Evolutionary conservation across 2,113 vertebrate genomes (phyloP), one percentile per base, ranked within the genome.

Genomic region (Eidolon helvum): DNA sequence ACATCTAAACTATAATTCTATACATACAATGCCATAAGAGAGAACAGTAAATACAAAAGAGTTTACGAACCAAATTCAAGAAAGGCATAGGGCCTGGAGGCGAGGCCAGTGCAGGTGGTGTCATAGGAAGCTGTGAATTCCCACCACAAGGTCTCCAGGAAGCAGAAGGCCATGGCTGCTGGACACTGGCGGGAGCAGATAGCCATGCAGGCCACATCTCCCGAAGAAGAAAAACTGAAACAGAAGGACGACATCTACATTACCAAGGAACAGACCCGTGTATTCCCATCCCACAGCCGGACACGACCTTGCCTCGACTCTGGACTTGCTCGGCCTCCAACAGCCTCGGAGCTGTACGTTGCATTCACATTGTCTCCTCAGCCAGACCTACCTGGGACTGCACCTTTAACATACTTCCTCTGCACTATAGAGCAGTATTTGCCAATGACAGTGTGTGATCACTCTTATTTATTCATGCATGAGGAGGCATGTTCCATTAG

Each of bases 91-190:
- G 99, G 99, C 98, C 99, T 98, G 97, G 98, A 99, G 97, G 99
- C 99, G 95, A 99, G 97, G 88, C 98, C 93, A 21, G 99, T 98
- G n/a, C 98, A 98, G 30, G 98, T 97, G 63, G 96, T 97, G 88
- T 99, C 98, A 16, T 99, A 99, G 95, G 99, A 99, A 87, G 99
- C 98, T n/a, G 98, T 98, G 98, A 99, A 99, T 96, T 99, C 99
- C 99, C 99, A 99, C 74, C 98, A 99, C 89, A 99, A 98, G 93
- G 99, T 99, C 96, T 99, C 99, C 97, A 99, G 98, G 98, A 99
- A 99, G 98, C 99, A 99, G 98, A 99, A 99, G 61, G 99, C 99
- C 98, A 99, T 99, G 97, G 99, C 98, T 14, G 98, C 98, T 2
- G 99, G 99, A 96, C 99, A 99, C 97, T 90, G 99, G 97, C 94